phyloP scores from a whole-genome alignment of 1,140 invertebrate genomes.

The Chlorops oryzae region DNA sequence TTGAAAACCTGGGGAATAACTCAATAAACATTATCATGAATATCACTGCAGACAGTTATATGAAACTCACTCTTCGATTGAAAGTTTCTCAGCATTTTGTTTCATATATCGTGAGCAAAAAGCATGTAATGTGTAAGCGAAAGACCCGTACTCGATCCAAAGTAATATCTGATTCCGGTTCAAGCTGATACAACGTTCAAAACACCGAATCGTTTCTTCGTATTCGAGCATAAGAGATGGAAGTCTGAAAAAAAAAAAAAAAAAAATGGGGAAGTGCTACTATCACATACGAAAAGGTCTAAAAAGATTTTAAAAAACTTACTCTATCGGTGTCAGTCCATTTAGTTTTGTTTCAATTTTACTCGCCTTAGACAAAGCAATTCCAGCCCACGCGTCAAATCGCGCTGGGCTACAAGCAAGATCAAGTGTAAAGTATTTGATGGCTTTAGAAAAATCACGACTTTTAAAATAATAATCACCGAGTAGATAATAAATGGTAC shows the following conservation, averaged over 20 bases:
- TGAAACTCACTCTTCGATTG: conserved; percentile 5
- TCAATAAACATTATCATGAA: not conserved
- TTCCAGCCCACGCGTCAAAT: conserved; percentile 86
- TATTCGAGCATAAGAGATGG: conserved; percentile 12
- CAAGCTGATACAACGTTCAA: conserved; percentile 20
- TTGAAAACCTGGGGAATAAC: conserved; percentile 1
- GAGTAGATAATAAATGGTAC: conserved; percentile 79
- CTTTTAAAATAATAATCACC: conserved; percentile 90
- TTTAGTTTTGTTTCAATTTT: conserved; percentile 77
- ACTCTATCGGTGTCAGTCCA: conserved; percentile 17
- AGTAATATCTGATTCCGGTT: conserved; percentile 15
- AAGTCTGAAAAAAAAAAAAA: conserved; percentile 37
- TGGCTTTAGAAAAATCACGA: conserved; percentile 69
- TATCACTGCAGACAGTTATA: not conserved
- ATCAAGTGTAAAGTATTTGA: conserved; percentile 78
- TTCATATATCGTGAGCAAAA: conserved; percentile 21
- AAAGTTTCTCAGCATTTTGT: conserved; percentile 2
- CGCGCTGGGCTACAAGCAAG: conserved; percentile 69
- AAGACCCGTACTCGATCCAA: conserved; percentile 29
- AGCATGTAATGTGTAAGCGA: conserved; percentile 21
- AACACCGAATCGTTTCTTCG: conserved; percentile 22
- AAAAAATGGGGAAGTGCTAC: conserved; percentile 70
- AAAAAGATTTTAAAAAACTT: conserved; percentile 4
- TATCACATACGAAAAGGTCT: conserved; percentile 77
- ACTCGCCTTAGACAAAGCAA: conserved; percentile 75